Evolutionary conservation across 30 jellyfish, hydroid and myxozoan genomes (phyloP).

Genomic region (Catostylus mosaicus): DNA sequence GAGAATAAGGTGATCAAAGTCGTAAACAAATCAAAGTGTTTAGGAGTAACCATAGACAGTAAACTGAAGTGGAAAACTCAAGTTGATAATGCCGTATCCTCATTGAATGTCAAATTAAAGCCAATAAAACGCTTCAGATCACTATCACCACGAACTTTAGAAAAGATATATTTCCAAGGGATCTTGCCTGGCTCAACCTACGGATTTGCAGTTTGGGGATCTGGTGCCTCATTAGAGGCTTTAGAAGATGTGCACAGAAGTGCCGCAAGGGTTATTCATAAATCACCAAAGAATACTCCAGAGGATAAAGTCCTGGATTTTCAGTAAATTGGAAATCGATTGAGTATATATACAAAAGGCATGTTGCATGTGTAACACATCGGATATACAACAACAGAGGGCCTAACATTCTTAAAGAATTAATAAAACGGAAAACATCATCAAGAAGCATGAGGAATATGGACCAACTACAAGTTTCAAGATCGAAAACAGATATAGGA

Average conservation of each 20-base stretch:
- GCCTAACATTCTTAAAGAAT: constrained; percentile 53
- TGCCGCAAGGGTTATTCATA: constrained; percentile 44
- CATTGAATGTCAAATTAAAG: constrained; percentile 13
- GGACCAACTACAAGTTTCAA: constrained; percentile 33
- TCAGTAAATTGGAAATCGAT: constrained; percentile 43
- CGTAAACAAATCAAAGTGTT: constrained; percentile 35
- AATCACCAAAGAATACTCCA: constrained; percentile 47
- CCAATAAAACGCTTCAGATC: constrained; percentile 35
- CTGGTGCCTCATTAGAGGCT: constrained; percentile 49
- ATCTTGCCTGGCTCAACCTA: constrained; percentile 22
- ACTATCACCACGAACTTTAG: constrained; percentile 14
- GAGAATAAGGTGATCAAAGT: constrained; percentile 25
- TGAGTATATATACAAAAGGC: constrained; percentile 47
- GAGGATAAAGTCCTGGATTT: constrained; percentile 46
- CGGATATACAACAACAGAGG: constrained; percentile 44
- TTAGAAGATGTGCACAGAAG: constrained; percentile 25
- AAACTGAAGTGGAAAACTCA: constrained; percentile 59
- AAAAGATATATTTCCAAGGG: constrained; percentile 7
- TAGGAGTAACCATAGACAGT: constrained; percentile 34
- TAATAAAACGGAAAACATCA: constrained; percentile 38
- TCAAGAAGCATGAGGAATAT: constrained; percentile 60
- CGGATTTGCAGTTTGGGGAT: constrained; percentile 11
- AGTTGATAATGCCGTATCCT: constrained; percentile 45
- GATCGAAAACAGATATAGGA: constrained; percentile 49
- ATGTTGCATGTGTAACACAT: constrained; percentile 51